A percentile compares a stretch with the other conserved stretches of the same genome.
These are phyloP conservation scores for Chelonoidis abingdonii DNA, from an alignment of 2,113 vertebrate species.

Conservation along the genomic window DNA sequence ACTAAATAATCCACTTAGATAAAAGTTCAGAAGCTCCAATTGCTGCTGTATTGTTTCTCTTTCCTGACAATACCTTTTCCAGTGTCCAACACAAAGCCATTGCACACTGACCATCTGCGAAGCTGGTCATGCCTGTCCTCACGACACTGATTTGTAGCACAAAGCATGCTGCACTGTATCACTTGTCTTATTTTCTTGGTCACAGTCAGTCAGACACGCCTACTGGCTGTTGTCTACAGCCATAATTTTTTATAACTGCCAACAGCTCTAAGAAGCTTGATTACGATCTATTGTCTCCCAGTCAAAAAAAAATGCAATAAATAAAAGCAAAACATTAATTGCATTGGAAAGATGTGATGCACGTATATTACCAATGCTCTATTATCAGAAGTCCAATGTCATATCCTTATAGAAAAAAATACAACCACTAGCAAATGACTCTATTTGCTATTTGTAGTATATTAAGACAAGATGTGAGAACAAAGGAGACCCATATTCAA, in stretches of 20 bases:
- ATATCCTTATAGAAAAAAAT: constrained; percentile 30
- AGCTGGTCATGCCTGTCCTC: not conserved
- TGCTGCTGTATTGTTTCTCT: not conserved
- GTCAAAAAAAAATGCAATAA: constrained; percentile 5
- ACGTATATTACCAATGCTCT: not conserved
- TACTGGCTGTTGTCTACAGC: constrained; percentile 7
- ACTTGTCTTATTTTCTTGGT: constrained; percentile 46
- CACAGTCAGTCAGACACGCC: constrained; percentile 45
- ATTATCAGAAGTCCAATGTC: not conserved
- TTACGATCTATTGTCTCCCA: not conserved
- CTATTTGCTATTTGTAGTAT: no score
- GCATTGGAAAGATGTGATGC: not conserved
- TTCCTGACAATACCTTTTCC: not conserved
- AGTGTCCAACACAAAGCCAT: not conserved
- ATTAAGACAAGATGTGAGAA: not conserved
- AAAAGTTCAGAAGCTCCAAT: not conserved
- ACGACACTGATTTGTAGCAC: not conserved
- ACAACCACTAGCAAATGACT: not conserved
- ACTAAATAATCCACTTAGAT: not conserved
- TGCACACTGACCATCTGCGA: not conserved
- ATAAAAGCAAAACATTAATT: not conserved
- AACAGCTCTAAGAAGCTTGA: not conserved
- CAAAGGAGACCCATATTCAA: constrained; percentile 35
- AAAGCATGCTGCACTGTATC: not conserved
- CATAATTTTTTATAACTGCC: not conserved